Percentiles rank a stretch among this genome's conserved stretches.
Conservation (phyloP, 2,888 invertebrate genomes). For the Cosmia pyralina region DNA sequence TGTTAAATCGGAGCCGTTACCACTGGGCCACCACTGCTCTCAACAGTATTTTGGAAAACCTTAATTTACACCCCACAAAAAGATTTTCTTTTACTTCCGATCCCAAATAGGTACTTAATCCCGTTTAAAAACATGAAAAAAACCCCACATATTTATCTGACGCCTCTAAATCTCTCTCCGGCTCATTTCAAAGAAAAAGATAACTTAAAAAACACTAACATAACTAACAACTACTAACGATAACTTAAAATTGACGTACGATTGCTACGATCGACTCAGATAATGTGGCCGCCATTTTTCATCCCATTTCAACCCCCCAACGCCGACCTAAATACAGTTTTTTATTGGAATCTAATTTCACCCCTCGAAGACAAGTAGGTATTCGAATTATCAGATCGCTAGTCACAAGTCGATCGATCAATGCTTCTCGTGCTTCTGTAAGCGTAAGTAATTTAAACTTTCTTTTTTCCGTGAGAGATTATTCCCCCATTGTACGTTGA, state of each 20-base stretch:
- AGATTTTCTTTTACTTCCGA: not conserved
- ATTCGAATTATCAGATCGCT: conserved; percentile 54
- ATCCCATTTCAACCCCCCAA: conserved; percentile 48
- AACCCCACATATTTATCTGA: conserved; percentile 11
- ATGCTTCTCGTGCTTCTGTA: conserved; percentile 59
- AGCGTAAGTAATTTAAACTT: conserved; percentile 67
- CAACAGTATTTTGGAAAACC: too few species aligned
- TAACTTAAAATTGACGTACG: conserved; percentile 48
- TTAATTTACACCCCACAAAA: too few species aligned
- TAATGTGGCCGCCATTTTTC: conserved; percentile 61
- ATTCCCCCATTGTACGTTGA: conserved; percentile 34
- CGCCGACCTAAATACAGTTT: conserved; percentile 62
- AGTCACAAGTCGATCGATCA: conserved; percentile 67
- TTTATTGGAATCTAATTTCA: conserved; percentile 71
- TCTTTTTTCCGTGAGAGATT: conserved; percentile 50
- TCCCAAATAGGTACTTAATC: conserved; percentile 23
- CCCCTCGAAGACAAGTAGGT: conserved; percentile 59
- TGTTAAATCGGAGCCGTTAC: too few species aligned
- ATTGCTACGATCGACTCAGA: conserved; percentile 44
- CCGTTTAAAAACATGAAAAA: conserved; percentile 2
- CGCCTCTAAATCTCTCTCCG: conserved; percentile 13
- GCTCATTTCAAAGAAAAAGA: conserved; percentile 29
- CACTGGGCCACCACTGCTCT: too few species aligned
- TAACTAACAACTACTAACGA: too few species aligned
- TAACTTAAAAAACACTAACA: too few species aligned